phyloP scores from a whole-genome alignment of 2,113 vertebrate species.

The human (Homo sapiens) region DNA sequence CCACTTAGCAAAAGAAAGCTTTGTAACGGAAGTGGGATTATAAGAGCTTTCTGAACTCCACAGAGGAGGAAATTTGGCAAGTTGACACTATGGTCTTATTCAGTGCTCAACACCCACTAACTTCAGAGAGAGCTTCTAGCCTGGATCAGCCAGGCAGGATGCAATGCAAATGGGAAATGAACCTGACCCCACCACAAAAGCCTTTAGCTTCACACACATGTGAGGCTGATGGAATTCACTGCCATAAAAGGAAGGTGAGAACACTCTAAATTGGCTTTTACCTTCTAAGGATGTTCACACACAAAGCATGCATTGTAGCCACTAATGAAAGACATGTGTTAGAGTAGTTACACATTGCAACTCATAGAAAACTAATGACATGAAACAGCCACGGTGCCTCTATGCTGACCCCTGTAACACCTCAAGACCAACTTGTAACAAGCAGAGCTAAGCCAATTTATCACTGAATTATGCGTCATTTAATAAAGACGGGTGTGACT shows the following conservation, averaged over 20 bases:
- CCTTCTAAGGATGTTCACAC: conserved; percentile 53
- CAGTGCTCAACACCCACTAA: conserved; percentile 71
- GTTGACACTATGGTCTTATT: conserved; percentile 52
- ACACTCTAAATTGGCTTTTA: conserved; percentile 71
- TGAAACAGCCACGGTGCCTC: conserved; percentile 73
- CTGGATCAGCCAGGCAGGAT: conserved; percentile 51
- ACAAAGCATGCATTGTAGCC: conserved; percentile 77
- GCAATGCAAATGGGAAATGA: conserved; percentile 70
- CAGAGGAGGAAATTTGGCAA: conserved; percentile 64
- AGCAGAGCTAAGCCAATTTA: conserved; percentile 81
- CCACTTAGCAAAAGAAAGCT: conserved; percentile 63
- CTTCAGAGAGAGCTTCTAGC: conserved; percentile 62
- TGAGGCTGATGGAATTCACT: conserved; percentile 72
- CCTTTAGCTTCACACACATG: conserved; percentile 60
- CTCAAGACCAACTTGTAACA: conserved; percentile 73
- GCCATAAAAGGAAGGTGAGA: conserved; percentile 77
- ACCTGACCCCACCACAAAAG: conserved; percentile 63
- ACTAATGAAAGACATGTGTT: conserved; percentile 81
- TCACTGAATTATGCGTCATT: conserved; percentile 80
- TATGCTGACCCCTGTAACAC: conserved; percentile 74
- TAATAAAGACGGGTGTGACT: conserved; percentile 77
- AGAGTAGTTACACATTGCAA: conserved; percentile 71
- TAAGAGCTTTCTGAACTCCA: conserved; percentile 67
- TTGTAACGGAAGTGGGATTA: conserved; percentile 67
- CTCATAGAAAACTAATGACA: conserved; percentile 78